Evolutionary conservation across 1,140 invertebrate species (phyloP), one percentile per base, ranked within the genome.

Genomic region (Cataglyphis hispanica): DNA sequence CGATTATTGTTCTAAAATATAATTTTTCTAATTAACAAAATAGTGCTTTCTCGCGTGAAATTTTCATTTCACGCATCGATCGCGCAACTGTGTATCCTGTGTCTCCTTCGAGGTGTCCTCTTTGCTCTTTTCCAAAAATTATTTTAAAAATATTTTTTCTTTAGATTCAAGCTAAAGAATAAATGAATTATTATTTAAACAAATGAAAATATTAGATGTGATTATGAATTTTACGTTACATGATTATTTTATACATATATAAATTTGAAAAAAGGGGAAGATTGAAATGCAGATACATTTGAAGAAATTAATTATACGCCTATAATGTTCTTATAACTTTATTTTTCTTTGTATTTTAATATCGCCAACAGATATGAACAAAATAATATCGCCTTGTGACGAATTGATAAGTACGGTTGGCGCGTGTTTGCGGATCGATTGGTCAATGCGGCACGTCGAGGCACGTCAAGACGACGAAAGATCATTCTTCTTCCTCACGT

Each of bases 401-500:
- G 37, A 72, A 81, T 64, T 25, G 37, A 34, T 31, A 69, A 40
- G 11, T 34, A 22, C n/a, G 37, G 43, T 53, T 67, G 80, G 80
- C 0, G 70, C n/a, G 72, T 84, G 74, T 84, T 84, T 40, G 31
- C 40, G 10, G 27, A 27, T 27, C 31, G 56, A 75, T 80, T 69
- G 56, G 63, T 72, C 84, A 50, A 84, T 89, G 74, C 85, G 60
- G 74, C 87, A 84, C 80, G 88, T 83, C 69, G 83, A 67, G 77
- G 31, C 78, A 84, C 53, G 89, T 91, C 89, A 84, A 84, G 67
- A 53, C 50, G 61, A 60, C 43, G 70, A 61, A 77, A 70, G 84
- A 64, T 76, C 80, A 88, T 91, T 87, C 89, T 85, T 91, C 89
- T 88, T 87, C 78, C 72, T 88, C 80, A 37, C 34, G 40, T n/a